Base-by-base conservation (phyloP, 1,140 invertebrate species). In the Drosophila sproati region DNA sequence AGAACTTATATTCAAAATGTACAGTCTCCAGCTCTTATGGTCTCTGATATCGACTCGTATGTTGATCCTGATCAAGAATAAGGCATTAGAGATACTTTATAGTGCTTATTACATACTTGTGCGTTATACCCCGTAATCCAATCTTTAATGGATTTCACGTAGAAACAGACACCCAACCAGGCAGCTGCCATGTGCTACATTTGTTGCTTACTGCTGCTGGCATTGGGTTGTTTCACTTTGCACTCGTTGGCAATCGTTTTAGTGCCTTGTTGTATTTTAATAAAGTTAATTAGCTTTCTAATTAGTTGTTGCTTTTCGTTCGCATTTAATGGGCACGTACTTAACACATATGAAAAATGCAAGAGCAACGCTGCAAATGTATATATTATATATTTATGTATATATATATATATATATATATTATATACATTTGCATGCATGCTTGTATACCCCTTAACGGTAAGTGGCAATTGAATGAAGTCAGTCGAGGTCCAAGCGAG, bases 281-380 rank as follows among this genome's bases (percentile, higher is more conserved):
- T 89, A 89, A 89, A 81, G 85, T 76, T 89, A 89, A 89, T 89
- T 89, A 89, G 78, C 77, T 78, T 48, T 81, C 85, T 85, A 89
- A 89, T 89, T 89, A 89, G 85, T 89, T 85, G 85, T 71, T 76
- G 75, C 85, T 66, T 60, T 78, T 81, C 73, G 80, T 81, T 78
- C 41, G 68, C 62, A 52, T 73, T 71, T 48, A 68, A 59, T 66
- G 54, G 51, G 81, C 61, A 39, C 67, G 67, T 81, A 68, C 59
- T 82, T 72, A 88, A 80, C 83, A 77, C 32, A 73, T 80, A 82
- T 73, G 61, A 76, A 81, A 78, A 78, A 88, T 78, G 80, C 80
- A 80, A 29, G 72, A 66, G 57, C 52, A 45, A 20, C 20, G 20
- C 20, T 20, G 20, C 20, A 20, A 20, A 20, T 20, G 20, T 20